phyloP scores from a whole-genome alignment of 1,140 invertebrate species.

The Orius insidiosus region DNA sequence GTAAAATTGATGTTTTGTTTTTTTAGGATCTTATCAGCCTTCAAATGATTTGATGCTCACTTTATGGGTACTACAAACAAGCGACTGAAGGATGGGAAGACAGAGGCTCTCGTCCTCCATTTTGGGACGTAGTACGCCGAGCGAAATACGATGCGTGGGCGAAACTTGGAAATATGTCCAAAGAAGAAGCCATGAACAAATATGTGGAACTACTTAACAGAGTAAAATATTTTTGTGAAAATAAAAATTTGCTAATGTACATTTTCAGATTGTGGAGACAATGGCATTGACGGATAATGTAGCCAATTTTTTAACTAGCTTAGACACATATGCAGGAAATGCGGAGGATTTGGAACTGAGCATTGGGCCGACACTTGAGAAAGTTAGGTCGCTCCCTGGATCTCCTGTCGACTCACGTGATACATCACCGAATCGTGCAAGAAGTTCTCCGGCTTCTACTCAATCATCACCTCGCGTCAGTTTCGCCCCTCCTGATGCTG shows the following conservation, averaged over 20 bases:
- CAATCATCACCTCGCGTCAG: conserved; percentile 26
- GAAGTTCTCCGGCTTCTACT: conserved; percentile 29
- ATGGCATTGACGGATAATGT: conserved; percentile 72
- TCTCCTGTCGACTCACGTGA: conserved; percentile 40
- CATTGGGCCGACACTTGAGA: conserved; percentile 50
- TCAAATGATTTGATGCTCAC: conserved; percentile 82
- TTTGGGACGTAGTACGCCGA: conserved; percentile 79
- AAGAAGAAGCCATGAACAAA: conserved; percentile 69
- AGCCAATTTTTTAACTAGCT: conserved; percentile 52
- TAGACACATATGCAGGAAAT: conserved; percentile 31
- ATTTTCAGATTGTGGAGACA: conserved; percentile 55
- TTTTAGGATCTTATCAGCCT: conserved; percentile 88
- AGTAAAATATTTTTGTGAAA: conserved; percentile 27
- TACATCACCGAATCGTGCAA: conserved; percentile 35
- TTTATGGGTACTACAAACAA: conserved; percentile 91
- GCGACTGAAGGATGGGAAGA: conserved; percentile 72
- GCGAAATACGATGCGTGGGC: conserved; percentile 89
- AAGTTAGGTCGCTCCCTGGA: conserved; percentile 45
- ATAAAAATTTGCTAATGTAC: conserved; percentile 4
- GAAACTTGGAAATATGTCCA: conserved; percentile 56
- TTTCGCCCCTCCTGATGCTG: conserved; percentile 39
- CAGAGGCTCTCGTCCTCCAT: conserved; percentile 49
- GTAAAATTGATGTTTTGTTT: too few species aligned
- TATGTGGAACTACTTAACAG: conserved; percentile 85
- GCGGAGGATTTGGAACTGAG: conserved; percentile 52